These are phyloP conservation scores for Menidia beryllina DNA, from an alignment of 2,113 vertebrate species.

Conservation along the genomic window DNA sequence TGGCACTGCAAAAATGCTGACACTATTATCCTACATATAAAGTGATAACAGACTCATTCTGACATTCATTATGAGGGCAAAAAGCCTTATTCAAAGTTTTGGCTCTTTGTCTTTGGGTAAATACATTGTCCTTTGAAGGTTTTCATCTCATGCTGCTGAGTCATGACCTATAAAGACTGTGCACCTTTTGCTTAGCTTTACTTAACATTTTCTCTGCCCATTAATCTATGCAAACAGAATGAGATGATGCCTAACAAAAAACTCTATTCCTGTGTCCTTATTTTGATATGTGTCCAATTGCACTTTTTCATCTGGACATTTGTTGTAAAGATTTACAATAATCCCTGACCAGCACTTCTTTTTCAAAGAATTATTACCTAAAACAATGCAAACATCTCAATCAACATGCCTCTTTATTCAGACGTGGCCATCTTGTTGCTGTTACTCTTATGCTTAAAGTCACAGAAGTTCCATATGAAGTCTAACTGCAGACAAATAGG, in stretches of 20 bases:
- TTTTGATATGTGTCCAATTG: conserved; percentile 1
- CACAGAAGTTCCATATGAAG: too few relatives aligned
- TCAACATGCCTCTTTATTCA: background rate
- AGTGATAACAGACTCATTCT: background rate
- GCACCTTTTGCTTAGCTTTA: conserved; percentile 8
- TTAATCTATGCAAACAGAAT: conserved; percentile 11
- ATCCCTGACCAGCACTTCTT: background rate
- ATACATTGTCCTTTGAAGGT: background rate
- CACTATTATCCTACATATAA: background rate
- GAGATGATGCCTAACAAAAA: background rate
- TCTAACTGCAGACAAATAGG: too few relatives aligned
- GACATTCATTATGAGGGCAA: background rate
- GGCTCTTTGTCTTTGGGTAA: conserved; percentile 10
- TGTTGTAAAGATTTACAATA: too few relatives aligned
- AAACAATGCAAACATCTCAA: background rate
- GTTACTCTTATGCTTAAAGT: background rate
- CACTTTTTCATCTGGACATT: too few relatives aligned
- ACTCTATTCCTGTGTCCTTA: background rate
- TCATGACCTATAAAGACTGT: conserved; percentile 25
- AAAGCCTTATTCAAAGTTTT: background rate
- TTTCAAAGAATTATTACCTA: background rate
- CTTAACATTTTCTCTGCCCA: background rate
- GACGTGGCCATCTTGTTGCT: background rate
- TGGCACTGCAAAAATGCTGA: background rate
- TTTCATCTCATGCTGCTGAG: conserved; percentile 32